Conservation (phyloP, 2,888 invertebrate genomes). For the Agriotes lineatus region DNA sequence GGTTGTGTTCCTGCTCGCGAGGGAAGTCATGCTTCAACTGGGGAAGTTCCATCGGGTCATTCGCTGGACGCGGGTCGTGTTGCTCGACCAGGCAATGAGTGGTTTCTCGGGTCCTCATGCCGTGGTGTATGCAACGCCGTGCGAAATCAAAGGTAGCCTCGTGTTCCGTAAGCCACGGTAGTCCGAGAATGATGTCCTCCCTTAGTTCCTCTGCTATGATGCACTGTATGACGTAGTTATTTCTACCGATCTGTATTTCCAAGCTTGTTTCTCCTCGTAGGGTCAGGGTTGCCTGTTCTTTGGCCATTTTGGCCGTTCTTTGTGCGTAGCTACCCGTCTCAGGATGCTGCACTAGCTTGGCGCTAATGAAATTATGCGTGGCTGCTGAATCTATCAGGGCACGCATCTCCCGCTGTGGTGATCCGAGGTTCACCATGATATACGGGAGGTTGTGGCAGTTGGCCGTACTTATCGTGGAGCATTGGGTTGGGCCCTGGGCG, state of each 20-base stretch:
- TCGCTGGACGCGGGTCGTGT: no score
- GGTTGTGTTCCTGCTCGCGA: not conserved
- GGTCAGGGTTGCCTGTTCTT: not conserved
- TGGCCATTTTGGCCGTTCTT: not conserved
- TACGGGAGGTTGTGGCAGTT: not conserved
- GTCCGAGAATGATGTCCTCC: not conserved
- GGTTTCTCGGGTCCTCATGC: not conserved
- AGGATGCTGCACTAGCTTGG: not conserved
- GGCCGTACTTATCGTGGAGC: not conserved
- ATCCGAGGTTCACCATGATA: not conserved
- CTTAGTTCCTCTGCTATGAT: not conserved
- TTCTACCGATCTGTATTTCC: not conserved
- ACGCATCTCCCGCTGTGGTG: not conserved
- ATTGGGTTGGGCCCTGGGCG: not conserved
- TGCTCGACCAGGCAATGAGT: not conserved
- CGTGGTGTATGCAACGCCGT: not conserved
- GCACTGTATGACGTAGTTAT: not conserved
- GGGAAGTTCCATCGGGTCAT: not conserved
- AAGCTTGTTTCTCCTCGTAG: not conserved
- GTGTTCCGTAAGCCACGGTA: not conserved
- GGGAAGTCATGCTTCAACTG: not conserved
- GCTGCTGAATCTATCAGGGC: not conserved
- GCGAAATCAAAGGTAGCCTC: not conserved
- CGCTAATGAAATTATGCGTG: not conserved
- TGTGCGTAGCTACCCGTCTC: not conserved